These are phyloP conservation scores for Daptonema setosum DNA, from an alignment of 2,888 invertebrate genomes.

Conservation along the genomic window DNA sequence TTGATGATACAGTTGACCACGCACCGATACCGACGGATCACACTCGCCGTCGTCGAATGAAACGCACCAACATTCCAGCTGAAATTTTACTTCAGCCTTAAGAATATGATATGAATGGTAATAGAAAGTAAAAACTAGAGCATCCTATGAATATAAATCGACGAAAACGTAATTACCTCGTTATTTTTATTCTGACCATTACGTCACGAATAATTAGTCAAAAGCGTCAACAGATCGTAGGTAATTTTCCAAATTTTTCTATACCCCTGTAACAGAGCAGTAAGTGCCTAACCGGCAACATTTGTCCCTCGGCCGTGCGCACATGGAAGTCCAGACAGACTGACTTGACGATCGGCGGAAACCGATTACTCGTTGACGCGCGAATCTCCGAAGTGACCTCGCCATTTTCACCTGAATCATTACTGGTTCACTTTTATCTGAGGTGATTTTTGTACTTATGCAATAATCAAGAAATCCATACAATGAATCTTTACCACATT, in stretches of 20 bases:
- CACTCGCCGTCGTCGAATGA: slow-evolving; percentile 10
- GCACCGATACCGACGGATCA: slow-evolving; percentile 24
- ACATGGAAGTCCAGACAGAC: slow-evolving; percentile 17
- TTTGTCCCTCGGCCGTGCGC: slow-evolving; percentile 15
- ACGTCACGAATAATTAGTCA: too few species aligned
- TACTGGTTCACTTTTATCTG: background rate
- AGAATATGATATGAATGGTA: too few species aligned
- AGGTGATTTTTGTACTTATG: too few species aligned
- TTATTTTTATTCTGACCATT: too few species aligned
- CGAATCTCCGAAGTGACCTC: slow-evolving; percentile 1
- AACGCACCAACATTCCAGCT: slow-evolving; percentile 15
- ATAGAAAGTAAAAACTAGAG: too few species aligned
- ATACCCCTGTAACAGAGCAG: too few species aligned
- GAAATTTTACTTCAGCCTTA: background rate
- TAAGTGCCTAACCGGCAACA: slow-evolving; percentile 13
- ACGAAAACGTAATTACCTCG: too few species aligned
- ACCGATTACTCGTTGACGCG: slow-evolving; percentile 15
- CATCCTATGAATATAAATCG: too few species aligned
- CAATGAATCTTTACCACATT: too few species aligned
- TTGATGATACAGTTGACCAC: slow-evolving; percentile 48
- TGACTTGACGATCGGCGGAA: slow-evolving; percentile 11
- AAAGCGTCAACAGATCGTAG: too few species aligned
- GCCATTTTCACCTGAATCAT: background rate
- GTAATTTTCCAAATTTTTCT: too few species aligned
- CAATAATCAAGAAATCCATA: too few species aligned